phyloP scores from a whole-genome alignment of 2,113 vertebrate species.

The Rana temporaria region DNA sequence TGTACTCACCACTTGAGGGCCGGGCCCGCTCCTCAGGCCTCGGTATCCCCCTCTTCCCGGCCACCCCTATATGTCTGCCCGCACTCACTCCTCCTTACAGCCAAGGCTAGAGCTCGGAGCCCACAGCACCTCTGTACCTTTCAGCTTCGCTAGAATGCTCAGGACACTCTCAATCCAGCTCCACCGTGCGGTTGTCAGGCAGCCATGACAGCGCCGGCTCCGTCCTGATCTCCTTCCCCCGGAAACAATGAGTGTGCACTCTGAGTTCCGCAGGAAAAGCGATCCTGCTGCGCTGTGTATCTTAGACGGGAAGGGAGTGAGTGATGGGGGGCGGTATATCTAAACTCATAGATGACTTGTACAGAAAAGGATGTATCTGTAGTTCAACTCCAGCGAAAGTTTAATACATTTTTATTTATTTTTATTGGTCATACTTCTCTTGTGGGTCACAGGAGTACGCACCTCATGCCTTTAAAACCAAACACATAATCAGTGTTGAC shows the following conservation, averaged over 20 bases:
- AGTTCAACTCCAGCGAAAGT: too few relatives aligned
- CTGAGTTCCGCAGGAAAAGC: slow-evolving; percentile 1
- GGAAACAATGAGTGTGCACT: slow-evolving; percentile 24
- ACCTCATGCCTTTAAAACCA: too few relatives aligned
- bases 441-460: too few relatives aligned
- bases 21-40: neutral
- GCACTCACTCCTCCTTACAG: neutral
- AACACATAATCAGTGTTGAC: too few relatives aligned
- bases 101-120: neutral
- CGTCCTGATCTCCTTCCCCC: slow-evolving; percentile 26
- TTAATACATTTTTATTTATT: too few relatives aligned
- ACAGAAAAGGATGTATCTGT: too few relatives aligned
- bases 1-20: neutral
- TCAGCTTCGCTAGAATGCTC: slow-evolving; percentile 2
- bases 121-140: neutral
- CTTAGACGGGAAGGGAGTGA: too few relatives aligned
- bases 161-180: slow-evolving; percentile 26
- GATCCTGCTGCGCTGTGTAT: neutral
- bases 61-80: neutral
- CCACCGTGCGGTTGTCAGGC: slow-evolving; percentile 50
- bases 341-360: too few relatives aligned
- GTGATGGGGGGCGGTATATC: too few relatives aligned
- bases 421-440: too few relatives aligned
- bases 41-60: neutral
- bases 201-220: slow-evolving; percentile 52